Conservation (phyloP, 2,888 invertebrate species). For the Protophormia terraenovae region DNA sequence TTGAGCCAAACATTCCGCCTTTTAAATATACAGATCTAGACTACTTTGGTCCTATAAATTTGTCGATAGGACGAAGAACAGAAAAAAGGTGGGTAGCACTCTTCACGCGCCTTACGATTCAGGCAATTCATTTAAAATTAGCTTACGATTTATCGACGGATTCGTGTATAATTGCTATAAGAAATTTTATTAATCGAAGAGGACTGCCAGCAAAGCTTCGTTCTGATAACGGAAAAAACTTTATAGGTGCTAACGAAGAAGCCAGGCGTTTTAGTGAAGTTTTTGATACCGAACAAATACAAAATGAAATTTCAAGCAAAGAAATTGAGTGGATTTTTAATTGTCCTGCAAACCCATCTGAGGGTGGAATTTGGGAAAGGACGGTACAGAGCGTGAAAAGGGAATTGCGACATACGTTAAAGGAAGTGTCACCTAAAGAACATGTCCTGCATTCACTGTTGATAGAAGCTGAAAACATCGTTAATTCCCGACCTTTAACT, state of each 20-base stretch:
- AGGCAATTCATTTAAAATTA: slow-evolving; percentile 50
- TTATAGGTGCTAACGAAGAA: slow-evolving; percentile 38
- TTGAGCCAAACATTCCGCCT: not conserved
- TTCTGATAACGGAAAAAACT: slow-evolving; percentile 59
- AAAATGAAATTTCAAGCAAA: slow-evolving; percentile 36
- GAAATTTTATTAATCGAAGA: slow-evolving; percentile 48
- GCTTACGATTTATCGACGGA: slow-evolving; percentile 33
- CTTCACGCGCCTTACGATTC: slow-evolving; percentile 53
- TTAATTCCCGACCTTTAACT: no score
- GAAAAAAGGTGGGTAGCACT: slow-evolving; percentile 56
- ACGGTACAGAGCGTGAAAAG: no score
- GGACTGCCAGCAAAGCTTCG: slow-evolving; percentile 54
- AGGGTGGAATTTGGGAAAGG: no score
- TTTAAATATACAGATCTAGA: slow-evolving; percentile 52
- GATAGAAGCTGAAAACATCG: no score
- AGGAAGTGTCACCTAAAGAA: no score
- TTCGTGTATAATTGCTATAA: slow-evolving; percentile 55
- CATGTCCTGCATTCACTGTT: no score
- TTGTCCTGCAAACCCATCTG: no score
- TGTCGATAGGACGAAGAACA: slow-evolving; percentile 23
- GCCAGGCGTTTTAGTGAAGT: slow-evolving; percentile 14
- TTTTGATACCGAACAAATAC: not conserved
- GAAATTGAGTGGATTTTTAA: no score
- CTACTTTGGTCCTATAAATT: slow-evolving; percentile 53
- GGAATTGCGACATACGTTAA: no score